These are phyloP conservation scores for Macrosoma leucophasiata DNA, from an alignment of 2,888 invertebrate species.

Conservation along the genomic window DNA sequence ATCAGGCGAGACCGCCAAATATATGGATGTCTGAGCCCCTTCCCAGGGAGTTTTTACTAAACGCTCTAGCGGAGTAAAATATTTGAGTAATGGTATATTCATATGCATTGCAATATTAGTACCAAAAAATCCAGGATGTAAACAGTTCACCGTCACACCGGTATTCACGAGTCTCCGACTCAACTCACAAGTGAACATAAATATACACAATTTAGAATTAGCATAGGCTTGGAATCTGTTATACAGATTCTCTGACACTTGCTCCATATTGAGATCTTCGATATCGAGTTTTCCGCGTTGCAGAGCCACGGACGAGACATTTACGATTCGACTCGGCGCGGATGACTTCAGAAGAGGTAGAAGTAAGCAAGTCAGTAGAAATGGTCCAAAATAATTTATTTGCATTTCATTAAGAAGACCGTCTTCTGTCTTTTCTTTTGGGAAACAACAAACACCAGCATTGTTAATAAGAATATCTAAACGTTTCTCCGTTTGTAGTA, in stretches of 20 bases:
- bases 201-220: conserved; percentile 73
- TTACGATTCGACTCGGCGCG: conserved; percentile 40
- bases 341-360: conserved; percentile 44
- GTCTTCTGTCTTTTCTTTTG: conserved; percentile 67
- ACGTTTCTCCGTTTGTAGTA: conserved; percentile 55
- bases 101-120: conserved; percentile 77
- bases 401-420: conserved; percentile 77
- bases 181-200: conserved; percentile 80
- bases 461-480: conserved; percentile 78
- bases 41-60: conserved; percentile 41
- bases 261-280: conserved; percentile 27
- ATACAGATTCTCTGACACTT: too few species aligned
- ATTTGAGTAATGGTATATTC: conserved; percentile 24
- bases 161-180: conserved; percentile 80
- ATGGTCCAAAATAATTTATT: conserved; percentile 76
- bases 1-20: conserved; percentile 69
- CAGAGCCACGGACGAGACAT: conserved; percentile 40
- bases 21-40: conserved; percentile 72
- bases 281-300: conserved; percentile 30
- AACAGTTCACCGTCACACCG: conserved; percentile 83
- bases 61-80: conserved; percentile 50
- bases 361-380: conserved; percentile 79
- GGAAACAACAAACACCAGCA: conserved; percentile 61
- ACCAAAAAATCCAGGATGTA: conserved; percentile 88
- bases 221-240: too few species aligned